phyloP scores from a whole-genome alignment of 1,140 invertebrate genomes.

The Latrodectus geometricus region DNA sequence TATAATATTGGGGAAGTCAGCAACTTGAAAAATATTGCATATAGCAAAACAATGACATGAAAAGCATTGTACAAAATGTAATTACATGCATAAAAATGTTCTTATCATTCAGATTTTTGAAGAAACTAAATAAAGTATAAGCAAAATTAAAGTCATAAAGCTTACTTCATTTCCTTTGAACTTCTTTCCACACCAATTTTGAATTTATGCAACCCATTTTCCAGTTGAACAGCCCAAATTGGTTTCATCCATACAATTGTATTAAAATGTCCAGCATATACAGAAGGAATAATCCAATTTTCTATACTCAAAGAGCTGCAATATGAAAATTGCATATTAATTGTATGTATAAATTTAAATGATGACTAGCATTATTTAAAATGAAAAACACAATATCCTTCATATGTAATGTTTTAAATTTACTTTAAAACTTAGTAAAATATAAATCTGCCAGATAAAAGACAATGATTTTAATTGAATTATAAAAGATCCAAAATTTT shows the following conservation, averaged over 20 bases:
- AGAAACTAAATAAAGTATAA: no score
- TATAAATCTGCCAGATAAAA: not conserved
- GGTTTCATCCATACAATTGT: slow-evolving; percentile 88
- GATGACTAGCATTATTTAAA: no score
- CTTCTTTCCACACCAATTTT: slow-evolving; percentile 32
- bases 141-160: not conserved
- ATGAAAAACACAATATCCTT: no score
- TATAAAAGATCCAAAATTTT: no score
- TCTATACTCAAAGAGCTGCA: slow-evolving; percentile 79
- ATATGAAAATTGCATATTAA: not conserved
- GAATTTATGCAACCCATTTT: slow-evolving; percentile 44
- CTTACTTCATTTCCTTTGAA: slow-evolving; percentile 55
- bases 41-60: no score
- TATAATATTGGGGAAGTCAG: no score
- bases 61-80: no score
- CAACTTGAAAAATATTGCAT: no score
- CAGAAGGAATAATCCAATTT: slow-evolving; percentile 91
- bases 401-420: no score
- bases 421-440: not conserved
- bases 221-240: slow-evolving; percentile 79
- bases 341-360: no score
- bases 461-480: no score
- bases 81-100: not conserved
- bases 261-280: slow-evolving; percentile 85
- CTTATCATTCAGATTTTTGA: not conserved